Evolutionary conservation across 2,888 invertebrate genomes (phyloP).

Genomic region (Neoaliturus tenellus): DNA sequence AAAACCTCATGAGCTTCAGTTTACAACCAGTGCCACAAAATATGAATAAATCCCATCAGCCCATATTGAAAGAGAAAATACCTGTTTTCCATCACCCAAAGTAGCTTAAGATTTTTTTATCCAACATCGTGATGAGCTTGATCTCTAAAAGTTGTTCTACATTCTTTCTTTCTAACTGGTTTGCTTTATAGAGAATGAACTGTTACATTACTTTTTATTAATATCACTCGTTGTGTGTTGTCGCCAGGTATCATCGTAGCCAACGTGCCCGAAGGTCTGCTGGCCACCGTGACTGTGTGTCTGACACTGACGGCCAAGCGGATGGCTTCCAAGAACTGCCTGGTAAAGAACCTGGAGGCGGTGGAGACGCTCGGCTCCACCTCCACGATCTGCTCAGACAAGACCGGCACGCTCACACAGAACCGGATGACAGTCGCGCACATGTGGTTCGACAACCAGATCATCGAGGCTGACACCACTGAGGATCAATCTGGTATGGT

Average conservation of each 20-base stretch:
- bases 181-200: too few relatives aligned
- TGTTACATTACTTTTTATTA: too few relatives aligned
- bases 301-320: constrained; percentile 98
- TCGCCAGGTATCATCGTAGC: constrained; percentile 94
- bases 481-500: constrained; percentile 93
- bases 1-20: too few relatives aligned
- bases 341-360: constrained; percentile 99
- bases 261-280: constrained; percentile 97
- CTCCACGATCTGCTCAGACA: constrained; percentile 99
- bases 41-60: too few relatives aligned
- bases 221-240: constrained; percentile 18
- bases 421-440: constrained; percentile 99
- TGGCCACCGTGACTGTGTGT: constrained; percentile 99
- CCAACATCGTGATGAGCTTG: too few relatives aligned
- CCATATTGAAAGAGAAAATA: too few relatives aligned
- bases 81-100: too few relatives aligned
- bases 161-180: too few relatives aligned
- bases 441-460: constrained; percentile 99
- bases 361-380: constrained; percentile 99
- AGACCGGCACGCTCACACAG: constrained; percentile 98
- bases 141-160: too few relatives aligned
- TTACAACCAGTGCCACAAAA: too few relatives aligned
- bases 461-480: constrained; percentile 99
- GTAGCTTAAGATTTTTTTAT: too few relatives aligned
- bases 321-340: constrained; percentile 99